A percentile compares a stretch with the other conserved stretches of the same genome.
Conservation (phyloP, 64 coral and sea anemone genomes). For the Stichodactyla mertensii region DNA sequence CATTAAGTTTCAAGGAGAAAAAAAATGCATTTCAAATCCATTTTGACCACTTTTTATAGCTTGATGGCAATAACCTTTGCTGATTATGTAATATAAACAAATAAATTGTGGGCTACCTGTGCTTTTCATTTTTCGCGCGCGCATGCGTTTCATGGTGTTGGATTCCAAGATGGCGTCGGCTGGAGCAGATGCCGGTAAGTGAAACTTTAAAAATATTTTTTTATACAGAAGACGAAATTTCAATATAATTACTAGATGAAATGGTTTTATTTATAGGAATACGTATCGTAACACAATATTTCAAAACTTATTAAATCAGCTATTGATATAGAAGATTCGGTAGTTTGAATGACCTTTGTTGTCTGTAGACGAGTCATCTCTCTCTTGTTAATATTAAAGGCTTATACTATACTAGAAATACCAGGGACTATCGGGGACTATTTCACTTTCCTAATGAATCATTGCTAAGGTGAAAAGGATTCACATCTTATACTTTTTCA, state of each 20-base stretch:
- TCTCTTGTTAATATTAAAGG: not conserved
- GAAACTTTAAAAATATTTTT: not conserved
- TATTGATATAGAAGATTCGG: not conserved
- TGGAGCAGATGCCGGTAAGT: not conserved
- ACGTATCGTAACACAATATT: not conserved
- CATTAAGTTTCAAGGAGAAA: too few species aligned
- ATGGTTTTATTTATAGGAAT: not conserved
- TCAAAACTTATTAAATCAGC: not conserved
- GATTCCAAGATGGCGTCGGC: not conserved
- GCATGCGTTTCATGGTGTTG: not conserved
- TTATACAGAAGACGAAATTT: not conserved
- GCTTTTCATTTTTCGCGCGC: not conserved
- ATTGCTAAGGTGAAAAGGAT: too few species aligned
- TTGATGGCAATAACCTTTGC: too few species aligned
- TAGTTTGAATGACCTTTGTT: slow-evolving; percentile 9
- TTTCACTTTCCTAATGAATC: not conserved
- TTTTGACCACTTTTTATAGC: not conserved
- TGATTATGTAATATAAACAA: too few species aligned
- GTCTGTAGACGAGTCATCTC: not conserved
- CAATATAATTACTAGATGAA: not conserved
- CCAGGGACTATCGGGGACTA: not conserved
- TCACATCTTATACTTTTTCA: too few species aligned
- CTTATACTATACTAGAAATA: not conserved
- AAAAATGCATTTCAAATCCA: too few species aligned
- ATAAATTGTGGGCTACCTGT: not conserved